These are phyloP conservation scores for Tachystola acroxantha DNA, from an alignment of 2,888 invertebrate genomes.

Conservation along the genomic window DNA sequence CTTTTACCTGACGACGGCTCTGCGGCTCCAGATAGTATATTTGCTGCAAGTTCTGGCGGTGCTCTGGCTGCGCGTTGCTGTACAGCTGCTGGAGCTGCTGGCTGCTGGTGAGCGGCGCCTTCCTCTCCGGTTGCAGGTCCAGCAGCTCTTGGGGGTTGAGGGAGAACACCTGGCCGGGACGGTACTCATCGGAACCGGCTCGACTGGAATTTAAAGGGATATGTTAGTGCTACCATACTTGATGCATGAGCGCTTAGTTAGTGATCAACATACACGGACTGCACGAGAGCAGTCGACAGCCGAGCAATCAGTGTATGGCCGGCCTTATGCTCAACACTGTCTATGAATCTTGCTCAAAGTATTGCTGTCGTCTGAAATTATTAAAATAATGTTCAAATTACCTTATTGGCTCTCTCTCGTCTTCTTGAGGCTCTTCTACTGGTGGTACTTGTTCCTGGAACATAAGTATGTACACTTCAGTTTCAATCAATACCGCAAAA, in stretches of 20 bases:
- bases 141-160: conserved; percentile 59
- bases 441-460: conserved; percentile 63
- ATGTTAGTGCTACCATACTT: neutral
- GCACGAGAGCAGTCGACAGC: no score
- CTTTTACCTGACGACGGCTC: conserved; percentile 44
- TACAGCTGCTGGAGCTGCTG: conserved; percentile 61
- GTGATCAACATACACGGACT: no score
- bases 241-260: no score
- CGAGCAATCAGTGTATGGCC: no score
- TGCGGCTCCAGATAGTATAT: conserved; percentile 61
- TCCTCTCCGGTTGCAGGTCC: conserved; percentile 63
- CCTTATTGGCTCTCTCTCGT: conserved; percentile 33
- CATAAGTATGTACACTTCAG: conserved; percentile 6
- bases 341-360: no score
- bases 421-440: conserved; percentile 58
- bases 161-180: conserved; percentile 68
- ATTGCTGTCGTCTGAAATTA: no score
- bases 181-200: conserved; percentile 49
- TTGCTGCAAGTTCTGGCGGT: conserved; percentile 58
- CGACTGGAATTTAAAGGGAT: conserved; percentile 29
- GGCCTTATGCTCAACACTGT: no score
- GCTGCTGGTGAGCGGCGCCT: conserved; percentile 46
- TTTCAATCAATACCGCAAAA: conserved; percentile 10
- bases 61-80: conserved; percentile 48
- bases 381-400: no score